These are phyloP conservation scores for Melipona quadrifasciata DNA, from an alignment of 1,140 invertebrate genomes.

Conservation along the genomic window DNA sequence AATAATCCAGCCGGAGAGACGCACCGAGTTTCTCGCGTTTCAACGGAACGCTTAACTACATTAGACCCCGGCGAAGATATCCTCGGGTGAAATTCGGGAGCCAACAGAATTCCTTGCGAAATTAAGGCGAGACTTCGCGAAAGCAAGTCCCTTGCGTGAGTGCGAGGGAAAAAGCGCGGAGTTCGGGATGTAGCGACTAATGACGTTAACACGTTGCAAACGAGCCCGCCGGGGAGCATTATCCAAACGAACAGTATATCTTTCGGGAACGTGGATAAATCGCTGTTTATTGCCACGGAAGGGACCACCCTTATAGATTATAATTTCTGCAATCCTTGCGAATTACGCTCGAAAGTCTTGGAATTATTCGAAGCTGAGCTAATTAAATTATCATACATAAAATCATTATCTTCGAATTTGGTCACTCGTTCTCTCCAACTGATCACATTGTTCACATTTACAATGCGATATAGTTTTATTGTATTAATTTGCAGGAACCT, in stretches of 20 bases:
- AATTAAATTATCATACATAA: too few relatives aligned
- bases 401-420: too few relatives aligned
- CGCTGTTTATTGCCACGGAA: neutral
- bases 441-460: too few relatives aligned
- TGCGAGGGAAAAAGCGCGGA: neutral
- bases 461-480: too few relatives aligned
- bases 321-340: neutral
- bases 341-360: too few relatives aligned
- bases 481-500: too few relatives aligned
- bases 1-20: neutral
- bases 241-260: neutral
- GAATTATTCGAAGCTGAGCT: neutral
- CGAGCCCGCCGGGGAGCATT: conserved; percentile 24
- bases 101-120: conserved; percentile 4
- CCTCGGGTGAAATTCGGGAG: neutral
- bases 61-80: neutral
- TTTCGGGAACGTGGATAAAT: neutral
- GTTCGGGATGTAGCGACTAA: conserved; percentile 12
- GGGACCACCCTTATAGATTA: neutral
- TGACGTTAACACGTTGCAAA: conserved; percentile 35
- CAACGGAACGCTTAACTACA: neutral
- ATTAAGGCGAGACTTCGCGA: conserved; percentile 19
- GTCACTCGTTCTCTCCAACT: too few relatives aligned
- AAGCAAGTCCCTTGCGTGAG: neutral
- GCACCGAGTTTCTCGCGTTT: neutral